Conservation (phyloP, 2,113 vertebrate species). For the Seriola quinqueradiata region DNA sequence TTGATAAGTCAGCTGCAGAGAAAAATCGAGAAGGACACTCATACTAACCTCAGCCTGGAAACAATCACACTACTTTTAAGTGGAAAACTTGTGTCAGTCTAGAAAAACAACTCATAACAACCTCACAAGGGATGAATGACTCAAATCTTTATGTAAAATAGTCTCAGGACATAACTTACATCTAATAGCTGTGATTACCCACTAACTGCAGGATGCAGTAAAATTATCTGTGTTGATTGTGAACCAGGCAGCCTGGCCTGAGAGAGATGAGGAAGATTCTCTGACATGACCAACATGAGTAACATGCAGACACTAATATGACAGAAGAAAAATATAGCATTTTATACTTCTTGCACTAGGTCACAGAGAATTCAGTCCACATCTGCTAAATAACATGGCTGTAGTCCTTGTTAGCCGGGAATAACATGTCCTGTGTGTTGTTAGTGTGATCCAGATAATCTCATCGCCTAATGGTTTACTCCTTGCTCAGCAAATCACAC, state of each 20-base stretch:
- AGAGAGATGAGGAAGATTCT: neutral
- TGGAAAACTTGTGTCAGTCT: slow-evolving; percentile 9
- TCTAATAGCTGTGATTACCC: neutral
- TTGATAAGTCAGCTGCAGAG: slow-evolving; percentile 8
- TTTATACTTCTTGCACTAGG: no score
- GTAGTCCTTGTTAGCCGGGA: neutral
- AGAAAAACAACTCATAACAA: slow-evolving; percentile 5
- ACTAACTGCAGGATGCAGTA: neutral
- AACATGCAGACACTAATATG: neutral
- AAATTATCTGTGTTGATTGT: slow-evolving; percentile 4
- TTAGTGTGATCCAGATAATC: neutral
- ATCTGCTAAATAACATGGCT: neutral
- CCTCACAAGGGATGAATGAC: neutral
- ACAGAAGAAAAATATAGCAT: no score
- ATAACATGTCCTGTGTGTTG: neutral
- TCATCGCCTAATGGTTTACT: neutral
- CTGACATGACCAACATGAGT: neutral
- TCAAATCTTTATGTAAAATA: slow-evolving; percentile 2
- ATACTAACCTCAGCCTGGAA: neutral
- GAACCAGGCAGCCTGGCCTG: neutral
- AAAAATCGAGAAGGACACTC: slow-evolving; percentile 1
- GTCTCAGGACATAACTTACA: neutral
- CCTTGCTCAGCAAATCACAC: slow-evolving; percentile 13
- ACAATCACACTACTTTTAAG: neutral
- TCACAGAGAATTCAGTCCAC: neutral